Evolutionary conservation across 2,113 vertebrate species (phyloP).

Genomic region (Gopherus flavomarginatus): DNA sequence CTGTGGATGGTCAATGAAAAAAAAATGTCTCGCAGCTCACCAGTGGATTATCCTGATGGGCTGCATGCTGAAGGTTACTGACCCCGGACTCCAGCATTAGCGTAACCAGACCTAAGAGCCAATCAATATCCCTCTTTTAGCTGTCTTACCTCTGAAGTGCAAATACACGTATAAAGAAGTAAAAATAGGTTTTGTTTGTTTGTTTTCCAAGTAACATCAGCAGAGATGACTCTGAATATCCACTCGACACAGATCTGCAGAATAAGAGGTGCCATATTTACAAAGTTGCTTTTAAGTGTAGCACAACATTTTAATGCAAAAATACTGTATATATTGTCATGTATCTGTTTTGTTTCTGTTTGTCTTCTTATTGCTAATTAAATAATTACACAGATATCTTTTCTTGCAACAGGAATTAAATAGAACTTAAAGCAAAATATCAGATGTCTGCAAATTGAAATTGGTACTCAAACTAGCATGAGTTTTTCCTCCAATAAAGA

Average conservation of each 20-base stretch:
- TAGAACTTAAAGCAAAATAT: neutral
- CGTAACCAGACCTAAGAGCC: neutral
- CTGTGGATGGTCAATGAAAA: no score
- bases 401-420: neutral
- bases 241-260: rapidly evolving
- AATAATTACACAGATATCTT: neutral
- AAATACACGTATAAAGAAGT: neutral
- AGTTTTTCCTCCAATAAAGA: neutral
- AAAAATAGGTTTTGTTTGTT: neutral
- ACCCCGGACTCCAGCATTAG: no score
- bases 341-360: neutral
- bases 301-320: neutral
- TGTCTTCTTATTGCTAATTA: neutral
- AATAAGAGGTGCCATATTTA: neutral
- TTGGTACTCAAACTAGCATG: neutral
- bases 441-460: neutral
- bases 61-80: no score
- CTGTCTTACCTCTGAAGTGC: neutral
- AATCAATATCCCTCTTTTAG: neutral
- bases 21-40: no score
- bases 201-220: neutral
- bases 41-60: no score
- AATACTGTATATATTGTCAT: rapidly evolving
- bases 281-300: neutral
- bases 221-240: neutral